Conservation (phyloP, 1,140 invertebrate genomes). For the Portunus trituberculatus region DNA sequence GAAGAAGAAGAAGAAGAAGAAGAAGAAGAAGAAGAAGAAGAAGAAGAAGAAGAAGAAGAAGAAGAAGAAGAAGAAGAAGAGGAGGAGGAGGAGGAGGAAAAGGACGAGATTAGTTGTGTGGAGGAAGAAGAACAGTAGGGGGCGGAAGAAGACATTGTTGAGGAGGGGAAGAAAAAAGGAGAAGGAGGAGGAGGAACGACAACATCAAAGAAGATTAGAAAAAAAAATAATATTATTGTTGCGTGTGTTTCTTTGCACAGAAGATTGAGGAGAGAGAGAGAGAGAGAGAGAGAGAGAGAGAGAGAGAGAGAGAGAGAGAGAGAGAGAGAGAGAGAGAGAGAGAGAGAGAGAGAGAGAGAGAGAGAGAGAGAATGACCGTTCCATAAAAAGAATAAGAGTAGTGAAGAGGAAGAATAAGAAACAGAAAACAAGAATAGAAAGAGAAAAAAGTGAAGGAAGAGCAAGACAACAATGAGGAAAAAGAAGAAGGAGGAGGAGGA, state of each 20-base stretch:
- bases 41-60: no score
- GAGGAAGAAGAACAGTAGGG: no score
- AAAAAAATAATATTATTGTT: no score
- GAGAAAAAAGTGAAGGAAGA: background rate
- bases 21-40: background rate
- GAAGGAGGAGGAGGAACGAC: no score
- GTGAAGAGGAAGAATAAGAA: background rate
- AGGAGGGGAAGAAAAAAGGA: background rate
- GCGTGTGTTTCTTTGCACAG: no score
- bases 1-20: background rate
- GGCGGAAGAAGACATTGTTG: no score
- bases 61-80: background rate
- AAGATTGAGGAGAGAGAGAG: background rate
- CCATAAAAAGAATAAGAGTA: background rate
- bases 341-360: background rate
- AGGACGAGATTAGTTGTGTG: no score
- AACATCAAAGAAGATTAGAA: no score
- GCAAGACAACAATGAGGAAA: background rate
- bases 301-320: background rate
- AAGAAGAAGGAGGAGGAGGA: background rate
- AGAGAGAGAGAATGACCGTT: background rate
- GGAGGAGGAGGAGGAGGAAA: background rate
- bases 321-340: background rate
- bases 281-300: slow-evolving; percentile 4
- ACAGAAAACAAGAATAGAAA: background rate